A percentile compares a stretch with the other conserved stretches of the same genome.
These are phyloP conservation scores for Dryobates pubescens DNA, from an alignment of 2,797 vertebrate species.

Conservation along the genomic window DNA sequence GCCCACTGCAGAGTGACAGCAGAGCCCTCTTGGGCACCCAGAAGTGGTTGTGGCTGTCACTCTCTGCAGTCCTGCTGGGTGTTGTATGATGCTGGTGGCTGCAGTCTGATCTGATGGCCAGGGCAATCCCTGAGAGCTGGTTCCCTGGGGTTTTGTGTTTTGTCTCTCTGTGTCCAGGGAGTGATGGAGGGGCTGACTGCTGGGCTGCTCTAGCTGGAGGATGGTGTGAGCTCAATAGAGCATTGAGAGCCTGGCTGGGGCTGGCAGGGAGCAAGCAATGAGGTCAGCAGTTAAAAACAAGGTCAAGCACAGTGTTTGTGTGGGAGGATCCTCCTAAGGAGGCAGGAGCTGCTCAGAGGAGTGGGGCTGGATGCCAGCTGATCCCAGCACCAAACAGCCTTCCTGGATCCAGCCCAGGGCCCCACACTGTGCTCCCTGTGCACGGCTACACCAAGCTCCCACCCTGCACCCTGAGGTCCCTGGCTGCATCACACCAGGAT, in stretches of 20 bases:
- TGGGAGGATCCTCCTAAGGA: neutral
- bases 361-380: neutral
- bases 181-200: neutral
- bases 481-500: rapidly evolving
- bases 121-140: neutral
- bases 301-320: neutral
- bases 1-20: neutral
- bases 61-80: neutral
- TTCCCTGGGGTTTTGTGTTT: neutral
- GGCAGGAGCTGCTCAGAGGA: neutral
- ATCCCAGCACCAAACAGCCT: neutral
- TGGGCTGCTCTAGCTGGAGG: neutral
- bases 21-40: neutral
- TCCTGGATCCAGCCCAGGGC: neutral
- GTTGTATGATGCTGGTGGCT: neutral
- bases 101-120: neutral
- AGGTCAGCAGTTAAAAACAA: neutral
- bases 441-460: rapidly evolving
- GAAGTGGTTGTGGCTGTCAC: neutral
- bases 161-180: neutral
- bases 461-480: neutral
- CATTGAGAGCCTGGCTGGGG: neutral
- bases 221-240: neutral
- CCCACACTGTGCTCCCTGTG: rapidly evolving
- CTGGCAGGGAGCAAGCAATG: neutral